phyloP scores from a whole-genome alignment of 2,888 invertebrate species.

The Muscina levida region DNA sequence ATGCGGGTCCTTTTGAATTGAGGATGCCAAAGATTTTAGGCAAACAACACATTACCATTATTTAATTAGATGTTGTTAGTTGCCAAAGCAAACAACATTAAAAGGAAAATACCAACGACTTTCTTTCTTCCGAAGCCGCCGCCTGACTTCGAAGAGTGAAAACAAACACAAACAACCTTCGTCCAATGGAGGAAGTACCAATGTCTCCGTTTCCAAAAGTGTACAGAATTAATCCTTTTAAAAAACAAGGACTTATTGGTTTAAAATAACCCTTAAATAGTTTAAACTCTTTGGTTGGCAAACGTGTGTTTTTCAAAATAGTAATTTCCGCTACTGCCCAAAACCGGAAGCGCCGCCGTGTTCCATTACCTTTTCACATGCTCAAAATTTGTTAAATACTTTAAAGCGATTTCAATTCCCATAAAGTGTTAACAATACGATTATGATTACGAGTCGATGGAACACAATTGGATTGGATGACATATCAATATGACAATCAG shows the following conservation, averaged over 20 bases:
- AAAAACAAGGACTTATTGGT: conserved; percentile 34
- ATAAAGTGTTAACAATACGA: conserved; percentile 65
- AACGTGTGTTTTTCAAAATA: conserved; percentile 42
- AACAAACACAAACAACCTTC: conserved; percentile 47
- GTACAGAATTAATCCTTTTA: conserved; percentile 27
- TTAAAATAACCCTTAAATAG: background rate
- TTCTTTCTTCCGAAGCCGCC: background rate
- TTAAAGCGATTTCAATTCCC: conserved; percentile 46
- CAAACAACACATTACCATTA: conserved; percentile 61
- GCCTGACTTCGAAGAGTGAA: conserved; percentile 37
- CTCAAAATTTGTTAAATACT: conserved; percentile 37
- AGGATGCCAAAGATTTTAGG: conserved; percentile 47
- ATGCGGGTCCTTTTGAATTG: conserved; percentile 52
- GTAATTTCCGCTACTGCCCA: conserved; percentile 35
- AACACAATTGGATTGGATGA: conserved; percentile 33
- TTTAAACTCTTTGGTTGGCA: conserved; percentile 45
- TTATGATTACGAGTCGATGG: conserved; percentile 52
- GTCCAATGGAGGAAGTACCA: conserved; percentile 26
- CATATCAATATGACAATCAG: conserved; percentile 61
- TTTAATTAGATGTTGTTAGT: conserved; percentile 15
- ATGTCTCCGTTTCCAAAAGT: conserved; percentile 6
- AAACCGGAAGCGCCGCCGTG: conserved; percentile 60
- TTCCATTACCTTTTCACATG: conserved; percentile 47
- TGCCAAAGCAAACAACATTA: conserved; percentile 43
- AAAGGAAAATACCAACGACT: conserved; percentile 27